A percentile compares a stretch with the other conserved stretches of the same genome.
phyloP scores from a whole-genome alignment of 1,140 invertebrate genomes.

The Periplaneta americana region DNA sequence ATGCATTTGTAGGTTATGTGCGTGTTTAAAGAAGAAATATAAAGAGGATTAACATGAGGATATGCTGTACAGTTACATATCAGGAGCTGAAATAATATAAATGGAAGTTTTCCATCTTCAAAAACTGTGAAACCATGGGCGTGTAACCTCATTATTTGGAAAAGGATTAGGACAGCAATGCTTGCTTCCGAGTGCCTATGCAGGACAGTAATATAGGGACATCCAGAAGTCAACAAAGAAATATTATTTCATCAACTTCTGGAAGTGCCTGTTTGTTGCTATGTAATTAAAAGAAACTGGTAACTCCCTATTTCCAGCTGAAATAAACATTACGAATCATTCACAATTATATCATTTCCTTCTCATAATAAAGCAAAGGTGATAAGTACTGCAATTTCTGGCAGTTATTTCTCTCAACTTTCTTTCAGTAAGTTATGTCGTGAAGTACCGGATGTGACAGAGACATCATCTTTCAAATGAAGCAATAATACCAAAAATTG shows the following conservation, averaged over 20 bases:
- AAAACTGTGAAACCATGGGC: background rate
- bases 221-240: background rate
- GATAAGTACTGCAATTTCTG: background rate
- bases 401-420: background rate
- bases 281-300: background rate
- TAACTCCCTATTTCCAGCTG: background rate
- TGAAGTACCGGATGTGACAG: background rate
- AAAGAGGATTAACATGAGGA: no score
- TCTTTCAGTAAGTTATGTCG: background rate
- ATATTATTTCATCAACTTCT: background rate
- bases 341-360: background rate
- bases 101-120: background rate
- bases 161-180: background rate
- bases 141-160: background rate
- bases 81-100: background rate
- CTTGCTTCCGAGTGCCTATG: background rate
- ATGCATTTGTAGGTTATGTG: background rate
- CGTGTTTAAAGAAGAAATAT: no score
- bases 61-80: background rate
- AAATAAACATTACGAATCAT: background rate
- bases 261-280: background rate
- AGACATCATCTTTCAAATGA: background rate
- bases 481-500: background rate
- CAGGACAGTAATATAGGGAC: no score
- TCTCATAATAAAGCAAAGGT: background rate